These are phyloP conservation scores for Adoxophyes honmai DNA, from an alignment of 1,140 invertebrate genomes.

Conservation along the genomic window DNA sequence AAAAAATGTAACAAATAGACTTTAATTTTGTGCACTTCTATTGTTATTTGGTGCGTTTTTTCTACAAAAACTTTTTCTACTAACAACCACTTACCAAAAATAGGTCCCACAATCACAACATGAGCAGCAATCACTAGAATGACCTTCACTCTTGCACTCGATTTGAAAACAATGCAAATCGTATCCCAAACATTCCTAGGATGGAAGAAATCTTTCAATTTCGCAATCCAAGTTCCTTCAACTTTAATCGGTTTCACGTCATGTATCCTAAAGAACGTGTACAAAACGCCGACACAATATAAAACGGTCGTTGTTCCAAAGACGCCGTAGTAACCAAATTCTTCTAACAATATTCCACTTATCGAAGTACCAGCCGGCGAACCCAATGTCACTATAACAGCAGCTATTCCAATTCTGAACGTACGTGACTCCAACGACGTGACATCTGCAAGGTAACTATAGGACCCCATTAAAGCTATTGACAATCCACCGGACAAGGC, in stretches of 20 bases:
- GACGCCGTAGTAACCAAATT: conserved; percentile 69
- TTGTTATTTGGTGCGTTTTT: too few species aligned
- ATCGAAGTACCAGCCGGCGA: conserved; percentile 64
- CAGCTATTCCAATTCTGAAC: conserved; percentile 76
- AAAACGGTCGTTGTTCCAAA: conserved; percentile 53
- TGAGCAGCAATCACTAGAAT: conserved; percentile 66
- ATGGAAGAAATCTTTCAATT: conserved; percentile 65
- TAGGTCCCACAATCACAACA: conserved; percentile 73
- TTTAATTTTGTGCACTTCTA: too few species aligned
- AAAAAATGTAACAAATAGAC: too few species aligned
- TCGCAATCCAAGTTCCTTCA: conserved; percentile 39
- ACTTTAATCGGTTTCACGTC: conserved; percentile 39
- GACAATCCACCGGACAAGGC: conserved; percentile 75
- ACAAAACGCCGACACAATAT: conserved; percentile 54
- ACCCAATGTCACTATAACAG: conserved; percentile 73
- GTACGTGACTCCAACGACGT: conserved; percentile 77
- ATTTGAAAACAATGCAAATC: conserved; percentile 62
- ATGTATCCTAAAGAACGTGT: conserved; percentile 54
- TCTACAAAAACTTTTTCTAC: too few species aligned
- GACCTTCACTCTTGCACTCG: conserved; percentile 51
- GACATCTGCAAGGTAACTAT: conserved; percentile 78
- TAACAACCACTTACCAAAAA: conserved; percentile 50
- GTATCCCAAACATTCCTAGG: conserved; percentile 68
- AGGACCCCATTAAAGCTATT: conserved; percentile 77
- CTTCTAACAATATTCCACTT: conserved; percentile 63